Conservation (phyloP, 2,113 vertebrate species). For the Sebastes fasciatus region DNA sequence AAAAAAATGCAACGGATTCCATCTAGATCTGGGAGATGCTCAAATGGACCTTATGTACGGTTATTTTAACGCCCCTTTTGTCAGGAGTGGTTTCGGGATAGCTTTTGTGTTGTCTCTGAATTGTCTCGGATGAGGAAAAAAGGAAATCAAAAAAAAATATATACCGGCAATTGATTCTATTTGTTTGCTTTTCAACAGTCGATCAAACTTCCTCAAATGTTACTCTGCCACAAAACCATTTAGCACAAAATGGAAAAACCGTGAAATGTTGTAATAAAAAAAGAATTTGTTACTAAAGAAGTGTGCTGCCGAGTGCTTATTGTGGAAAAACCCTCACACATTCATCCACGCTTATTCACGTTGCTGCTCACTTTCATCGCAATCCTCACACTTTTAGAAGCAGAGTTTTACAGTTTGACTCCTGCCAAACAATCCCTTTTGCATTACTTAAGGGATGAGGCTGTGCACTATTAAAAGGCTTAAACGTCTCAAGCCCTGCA, state of each 20-base stretch:
- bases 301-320: slow-evolving; percentile 31
- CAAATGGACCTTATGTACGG: slow-evolving; percentile 60
- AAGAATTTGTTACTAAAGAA: slow-evolving; percentile 83
- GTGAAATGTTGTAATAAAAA: slow-evolving; percentile 86
- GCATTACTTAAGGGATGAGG: slow-evolving; percentile 36
- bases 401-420: neutral
- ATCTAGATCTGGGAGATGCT: slow-evolving; percentile 73
- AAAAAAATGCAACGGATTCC: slow-evolving; percentile 63
- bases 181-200: slow-evolving; percentile 72
- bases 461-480: slow-evolving; percentile 41
- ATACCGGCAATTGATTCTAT: slow-evolving; percentile 62
- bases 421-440: slow-evolving; percentile 13
- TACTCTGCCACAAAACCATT: slow-evolving; percentile 83
- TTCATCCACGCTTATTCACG: neutral
- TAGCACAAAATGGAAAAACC: slow-evolving; percentile 80
- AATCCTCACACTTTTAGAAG: neutral
- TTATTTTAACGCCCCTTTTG: slow-evolving; percentile 58
- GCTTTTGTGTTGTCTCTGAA: slow-evolving; percentile 62
- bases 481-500: slow-evolving; percentile 10
- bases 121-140: slow-evolving; percentile 64
- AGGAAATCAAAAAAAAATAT: slow-evolving; percentile 17
- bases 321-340: neutral
- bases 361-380: too few species aligned
- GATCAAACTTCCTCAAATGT: slow-evolving; percentile 64
- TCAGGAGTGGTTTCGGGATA: slow-evolving; percentile 57